These are phyloP conservation scores for Tinea pellionella DNA, from an alignment of 2,888 invertebrate genomes.

Conservation along the genomic window DNA sequence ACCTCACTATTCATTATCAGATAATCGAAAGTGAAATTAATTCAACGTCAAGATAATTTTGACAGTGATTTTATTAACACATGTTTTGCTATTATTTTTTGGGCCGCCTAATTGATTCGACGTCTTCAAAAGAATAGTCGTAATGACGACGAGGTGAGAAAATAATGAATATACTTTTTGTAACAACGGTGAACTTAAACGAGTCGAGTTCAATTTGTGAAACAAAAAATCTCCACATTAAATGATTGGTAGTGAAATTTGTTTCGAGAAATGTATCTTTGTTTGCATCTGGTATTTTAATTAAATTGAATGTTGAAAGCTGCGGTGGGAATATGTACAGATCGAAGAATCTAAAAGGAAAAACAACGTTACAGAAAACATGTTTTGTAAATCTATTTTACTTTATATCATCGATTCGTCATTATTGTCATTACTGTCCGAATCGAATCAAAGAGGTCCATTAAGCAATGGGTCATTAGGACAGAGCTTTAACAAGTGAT, in stretches of 20 bases:
- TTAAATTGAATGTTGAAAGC: slow-evolving; percentile 5
- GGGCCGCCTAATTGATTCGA: slow-evolving; percentile 22
- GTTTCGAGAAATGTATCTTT: slow-evolving; percentile 8
- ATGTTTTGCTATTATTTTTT: slow-evolving; percentile 27
- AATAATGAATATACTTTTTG: slow-evolving; percentile 20
- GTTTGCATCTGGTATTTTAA: slow-evolving; percentile 11
- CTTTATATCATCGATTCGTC: not conserved
- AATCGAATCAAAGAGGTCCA: no score
- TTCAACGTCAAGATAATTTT: slow-evolving; percentile 43
- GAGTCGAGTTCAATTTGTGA: slow-evolving; percentile 1
- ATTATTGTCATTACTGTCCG: no score
- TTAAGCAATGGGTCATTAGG: slow-evolving; percentile 7
- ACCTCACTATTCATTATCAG: slow-evolving; percentile 57
- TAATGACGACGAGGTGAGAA: slow-evolving; percentile 16
- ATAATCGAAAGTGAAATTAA: slow-evolving; percentile 64
- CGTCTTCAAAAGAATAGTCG: slow-evolving; percentile 11
- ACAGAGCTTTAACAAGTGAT: slow-evolving; percentile 7
- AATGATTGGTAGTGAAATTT: slow-evolving; percentile 13
- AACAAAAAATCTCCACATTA: slow-evolving; percentile 16
- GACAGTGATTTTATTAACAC: slow-evolving; percentile 41
- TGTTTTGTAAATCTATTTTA: not conserved
- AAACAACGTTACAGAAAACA: not conserved
- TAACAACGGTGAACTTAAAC: slow-evolving; percentile 16
- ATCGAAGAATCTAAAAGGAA: not conserved
- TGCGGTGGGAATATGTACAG: not conserved